These are phyloP conservation scores for Bombus terrestris DNA, from an alignment of 1,140 invertebrate genomes.

Conservation along the genomic window DNA sequence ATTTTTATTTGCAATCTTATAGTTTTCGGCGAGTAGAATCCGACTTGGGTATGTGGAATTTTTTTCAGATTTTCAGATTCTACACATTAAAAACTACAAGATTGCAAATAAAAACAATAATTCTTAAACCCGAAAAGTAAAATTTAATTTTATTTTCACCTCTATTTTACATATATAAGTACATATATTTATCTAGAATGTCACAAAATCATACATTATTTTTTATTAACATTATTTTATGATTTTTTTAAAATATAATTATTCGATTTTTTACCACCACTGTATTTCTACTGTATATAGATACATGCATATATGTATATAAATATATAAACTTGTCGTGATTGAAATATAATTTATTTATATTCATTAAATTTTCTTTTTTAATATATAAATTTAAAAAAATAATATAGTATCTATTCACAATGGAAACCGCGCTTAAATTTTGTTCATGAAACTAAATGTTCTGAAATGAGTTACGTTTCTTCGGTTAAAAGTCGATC, in stretches of 20 bases:
- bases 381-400: not conserved
- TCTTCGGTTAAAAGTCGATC: slow-evolving; percentile 33
- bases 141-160: not conserved
- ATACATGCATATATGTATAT: not conserved
- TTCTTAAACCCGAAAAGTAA: too few relatives aligned
- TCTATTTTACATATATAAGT: not conserved
- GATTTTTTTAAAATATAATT: not conserved
- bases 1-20: too few relatives aligned
- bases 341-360: not conserved
- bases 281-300: not conserved
- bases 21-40: too few relatives aligned
- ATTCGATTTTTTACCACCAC: not conserved
- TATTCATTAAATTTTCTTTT: not conserved
- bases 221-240: not conserved
- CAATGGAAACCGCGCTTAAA: slow-evolving; percentile 11
- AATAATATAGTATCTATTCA: not conserved
- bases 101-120: too few relatives aligned
- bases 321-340: too few relatives aligned
- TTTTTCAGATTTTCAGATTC: too few relatives aligned
- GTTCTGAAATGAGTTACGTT: slow-evolving; percentile 43
- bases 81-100: not conserved
- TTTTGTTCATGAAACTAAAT: not conserved
- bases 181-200: not conserved
- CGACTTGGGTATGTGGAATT: too few relatives aligned
- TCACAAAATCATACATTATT: not conserved